A percentile compares a stretch with the other conserved stretches of the same genome.
These are phyloP conservation scores for Mythimna vitellina DNA, from an alignment of 2,888 invertebrate species.

Conservation along the genomic window DNA sequence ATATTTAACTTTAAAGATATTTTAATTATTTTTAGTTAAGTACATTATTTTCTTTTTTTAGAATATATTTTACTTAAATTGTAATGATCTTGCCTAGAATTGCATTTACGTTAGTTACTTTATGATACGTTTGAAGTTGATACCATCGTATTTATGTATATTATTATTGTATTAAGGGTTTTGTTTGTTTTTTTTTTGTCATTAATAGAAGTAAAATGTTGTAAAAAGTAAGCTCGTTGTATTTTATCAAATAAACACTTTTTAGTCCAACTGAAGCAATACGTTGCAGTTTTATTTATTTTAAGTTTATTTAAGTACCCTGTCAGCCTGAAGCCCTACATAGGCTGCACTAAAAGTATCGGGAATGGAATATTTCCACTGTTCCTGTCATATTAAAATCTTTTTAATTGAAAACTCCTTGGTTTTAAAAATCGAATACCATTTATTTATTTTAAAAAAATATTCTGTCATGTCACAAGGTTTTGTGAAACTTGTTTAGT, in stretches of 20 bases:
- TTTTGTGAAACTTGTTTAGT: too few species aligned
- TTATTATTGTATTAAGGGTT: slow-evolving; percentile 89
- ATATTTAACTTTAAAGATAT: slow-evolving; percentile 83
- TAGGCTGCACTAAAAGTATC: too few species aligned
- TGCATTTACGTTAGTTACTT: slow-evolving; percentile 90
- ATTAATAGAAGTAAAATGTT: slow-evolving; percentile 91
- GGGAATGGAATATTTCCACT: too few species aligned
- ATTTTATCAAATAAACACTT: slow-evolving; percentile 91
- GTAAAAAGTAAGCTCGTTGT: slow-evolving; percentile 91
- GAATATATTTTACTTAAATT: slow-evolving; percentile 84
- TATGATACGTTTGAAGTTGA: slow-evolving; percentile 89
- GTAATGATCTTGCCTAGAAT: slow-evolving; percentile 89
- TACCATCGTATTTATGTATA: slow-evolving; percentile 90
- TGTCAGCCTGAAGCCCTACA: too few species aligned
- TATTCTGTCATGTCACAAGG: too few species aligned
- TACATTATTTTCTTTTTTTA: slow-evolving; percentile 76
- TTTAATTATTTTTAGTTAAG: slow-evolving; percentile 76
- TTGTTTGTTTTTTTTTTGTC: slow-evolving; percentile 90
- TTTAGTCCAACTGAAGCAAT: slow-evolving; percentile 91
- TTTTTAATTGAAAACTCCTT: too few species aligned
- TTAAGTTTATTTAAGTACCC: slow-evolving; percentile 12
- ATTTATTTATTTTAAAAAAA: too few species aligned
- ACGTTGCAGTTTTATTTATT: slow-evolving; percentile 83
- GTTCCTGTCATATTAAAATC: too few species aligned
- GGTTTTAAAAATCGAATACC: too few species aligned